phyloP scores from a whole-genome alignment of 1,140 invertebrate genomes.

The Archivesica marissinica region DNA sequence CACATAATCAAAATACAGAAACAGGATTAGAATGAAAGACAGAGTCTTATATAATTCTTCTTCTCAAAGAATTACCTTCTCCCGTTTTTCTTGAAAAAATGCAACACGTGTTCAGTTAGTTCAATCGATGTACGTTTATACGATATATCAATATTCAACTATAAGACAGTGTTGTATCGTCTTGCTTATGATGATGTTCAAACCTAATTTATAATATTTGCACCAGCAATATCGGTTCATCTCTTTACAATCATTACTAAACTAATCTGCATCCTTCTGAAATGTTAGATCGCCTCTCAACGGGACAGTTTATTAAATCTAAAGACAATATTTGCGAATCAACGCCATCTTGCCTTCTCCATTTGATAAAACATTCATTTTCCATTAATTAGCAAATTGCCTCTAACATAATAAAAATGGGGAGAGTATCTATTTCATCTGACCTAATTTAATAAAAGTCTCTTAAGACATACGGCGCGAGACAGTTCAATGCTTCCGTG shows the following conservation, averaged over 20 bases:
- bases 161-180: too few relatives aligned
- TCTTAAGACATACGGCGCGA: slow-evolving; percentile 47
- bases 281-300: not conserved
- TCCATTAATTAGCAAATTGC: slow-evolving; percentile 67
- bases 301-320: slow-evolving; percentile 61
- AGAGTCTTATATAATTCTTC: too few relatives aligned
- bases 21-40: too few relatives aligned
- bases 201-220: too few relatives aligned
- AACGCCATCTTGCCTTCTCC: slow-evolving; percentile 33
- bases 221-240: too few relatives aligned
- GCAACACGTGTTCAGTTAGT: too few relatives aligned
- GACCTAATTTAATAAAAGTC: slow-evolving; percentile 52
- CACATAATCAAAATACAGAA: too few relatives aligned
- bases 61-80: too few relatives aligned
- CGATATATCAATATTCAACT: too few relatives aligned
- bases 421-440: slow-evolving; percentile 56
- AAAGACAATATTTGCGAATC: slow-evolving; percentile 52
- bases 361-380: slow-evolving; percentile 65
- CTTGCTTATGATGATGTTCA: too few relatives aligned
- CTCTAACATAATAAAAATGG: slow-evolving; percentile 60
- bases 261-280: slow-evolving; percentile 17
- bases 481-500: not conserved
- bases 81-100: too few relatives aligned
- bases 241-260: slow-evolving; percentile 35
- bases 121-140: too few relatives aligned